Base-by-base conservation (phyloP, 2,113 vertebrate genomes). In the Embiotoca jacksoni region DNA sequence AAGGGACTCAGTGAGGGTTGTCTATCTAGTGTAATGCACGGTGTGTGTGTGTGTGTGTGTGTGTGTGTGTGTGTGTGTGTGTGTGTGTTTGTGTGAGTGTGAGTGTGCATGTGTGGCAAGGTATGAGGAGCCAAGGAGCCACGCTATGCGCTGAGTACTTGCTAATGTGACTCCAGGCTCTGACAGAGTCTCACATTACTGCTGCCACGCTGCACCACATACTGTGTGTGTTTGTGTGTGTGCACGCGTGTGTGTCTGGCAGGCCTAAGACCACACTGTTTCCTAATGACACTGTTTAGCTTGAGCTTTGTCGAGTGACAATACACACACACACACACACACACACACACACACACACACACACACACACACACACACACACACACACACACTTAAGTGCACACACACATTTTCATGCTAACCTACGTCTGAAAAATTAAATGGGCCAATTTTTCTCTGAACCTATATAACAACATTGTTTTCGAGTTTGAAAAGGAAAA, bases 131-230 rank as follows among this genome's bases (percentile, higher is more conserved):
- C 88, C 82, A 89, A 87, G 75, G 71, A 78, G 63, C 70, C 73
- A 72, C 58, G 62, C 81, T 63, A 82, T 50, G 67, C 78, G 53
- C 75, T 86, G 80, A 90, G 81, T 72, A 72, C 75, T 80, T 46
- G 69, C 80, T 90, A 90, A 89, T 88, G 73, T 84, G 81, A 78
- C 80, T 80, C 66, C 80, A 70, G 63, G 81, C 83, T 73, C 72
- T 71, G 82, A 76, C 84, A 76, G 72, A 72, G 78, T 86, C 78
- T 85, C 82, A 79, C 80, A 83, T 80, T 82, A 78, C 82, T 84
- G 74, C 88, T 78, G 80, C 72, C 78, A 85, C 23, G 33, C 67
- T 55, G 46, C 79, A 67, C 68, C 61, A 65, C 73, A 63, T 64
- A 57, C 68, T 82, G 72, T 66, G 69, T 84, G 67, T 86, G 68